Evolutionary conservation across 1,140 invertebrate species (phyloP), one percentile per base, ranked within the genome.

Genomic region (Dysdera silvatica): DNA sequence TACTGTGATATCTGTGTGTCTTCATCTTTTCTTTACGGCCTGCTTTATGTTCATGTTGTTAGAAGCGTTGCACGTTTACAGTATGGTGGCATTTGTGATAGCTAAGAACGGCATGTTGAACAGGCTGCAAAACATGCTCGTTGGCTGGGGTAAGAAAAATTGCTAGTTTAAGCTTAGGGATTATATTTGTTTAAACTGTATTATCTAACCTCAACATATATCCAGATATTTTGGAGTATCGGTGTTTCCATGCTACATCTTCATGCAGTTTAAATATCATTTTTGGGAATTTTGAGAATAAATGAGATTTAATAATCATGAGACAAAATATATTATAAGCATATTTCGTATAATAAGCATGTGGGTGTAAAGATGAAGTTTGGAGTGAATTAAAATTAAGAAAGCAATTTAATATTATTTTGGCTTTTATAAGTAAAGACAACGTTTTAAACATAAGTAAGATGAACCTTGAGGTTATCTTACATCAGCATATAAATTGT

Each of bases 41-140:
- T 74, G 72, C 62, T 75, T 75, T 64, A 69, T 68, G 63, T 75
- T 75, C 56, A 69, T 74, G 60, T 62, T 74, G 31, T 57, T 75
- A 49, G 74, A 75, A 61, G 43, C 70, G 14, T 55, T 74, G 8
- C 74, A 75, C 61, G 73, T 74, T 67, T 75, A 75, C 62, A 66
- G 71, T 28, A 54, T 73, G 41, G 73, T 75, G 23, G 74, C 72
- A 5, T 72, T 61, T 57, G 74, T 75, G 0, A 71, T 75, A 8
- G 72, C 73, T 37, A 68, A 68, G 33, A 69, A 74, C 23, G 74
- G 74, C 0, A 66, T 75, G 49, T 61, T 74, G 20, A 67, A 57
- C 28, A 40, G 67, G 28, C 40, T 61, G 8, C 72, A 74, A 59
- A 75, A 75, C 58, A 66, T 65, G n/a, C n/a, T 72, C 33, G 56